Conservation (phyloP, 2,797 vertebrate genomes). For the Erpetoichthys calabaricus region DNA sequence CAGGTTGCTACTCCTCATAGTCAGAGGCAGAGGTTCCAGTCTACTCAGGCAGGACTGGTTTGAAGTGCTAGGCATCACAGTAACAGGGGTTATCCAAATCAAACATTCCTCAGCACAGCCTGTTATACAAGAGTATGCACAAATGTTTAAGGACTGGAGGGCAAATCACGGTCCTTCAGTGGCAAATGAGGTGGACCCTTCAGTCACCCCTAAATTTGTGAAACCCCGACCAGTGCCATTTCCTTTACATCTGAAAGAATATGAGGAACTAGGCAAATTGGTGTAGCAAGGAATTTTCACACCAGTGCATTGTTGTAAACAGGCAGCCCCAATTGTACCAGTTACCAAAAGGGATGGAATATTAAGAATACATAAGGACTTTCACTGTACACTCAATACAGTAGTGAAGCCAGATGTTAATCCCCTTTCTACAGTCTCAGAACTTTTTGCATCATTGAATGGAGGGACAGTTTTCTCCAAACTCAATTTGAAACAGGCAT, state of each 20-base stretch:
- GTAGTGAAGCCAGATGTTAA: constrained; percentile 5
- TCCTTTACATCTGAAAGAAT: constrained; percentile 2
- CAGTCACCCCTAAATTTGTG: constrained; percentile 7
- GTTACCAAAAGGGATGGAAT: constrained; percentile 5
- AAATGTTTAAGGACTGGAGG: constrained; percentile 1
- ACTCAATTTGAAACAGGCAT: constrained; percentile 5
- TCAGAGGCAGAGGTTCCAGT: constrained; percentile 1
- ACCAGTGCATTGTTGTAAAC: constrained; percentile 2
- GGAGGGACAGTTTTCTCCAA: constrained; percentile 1
- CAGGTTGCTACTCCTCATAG: neutral
- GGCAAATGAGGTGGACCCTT: constrained; percentile 2
- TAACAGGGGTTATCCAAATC: constrained; percentile 4
- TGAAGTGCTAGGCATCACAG: constrained; percentile 2
- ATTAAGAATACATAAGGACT: constrained; percentile 5
- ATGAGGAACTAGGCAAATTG: neutral
- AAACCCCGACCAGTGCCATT: constrained; percentile 4
- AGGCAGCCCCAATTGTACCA: constrained; percentile 3
- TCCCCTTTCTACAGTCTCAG: constrained; percentile 1
- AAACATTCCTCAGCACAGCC: neutral
- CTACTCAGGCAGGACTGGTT: constrained; percentile 7
- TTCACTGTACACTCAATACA: constrained; percentile 6
- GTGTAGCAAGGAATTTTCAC: constrained; percentile 5
- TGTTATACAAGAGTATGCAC: neutral
- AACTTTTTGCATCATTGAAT: constrained; percentile 2
- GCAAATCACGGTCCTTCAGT: neutral